Percentiles rank a stretch among this genome's conserved stretches.
phyloP scores from a whole-genome alignment of 2,797 vertebrate species.

The Lithobates pipiens region DNA sequence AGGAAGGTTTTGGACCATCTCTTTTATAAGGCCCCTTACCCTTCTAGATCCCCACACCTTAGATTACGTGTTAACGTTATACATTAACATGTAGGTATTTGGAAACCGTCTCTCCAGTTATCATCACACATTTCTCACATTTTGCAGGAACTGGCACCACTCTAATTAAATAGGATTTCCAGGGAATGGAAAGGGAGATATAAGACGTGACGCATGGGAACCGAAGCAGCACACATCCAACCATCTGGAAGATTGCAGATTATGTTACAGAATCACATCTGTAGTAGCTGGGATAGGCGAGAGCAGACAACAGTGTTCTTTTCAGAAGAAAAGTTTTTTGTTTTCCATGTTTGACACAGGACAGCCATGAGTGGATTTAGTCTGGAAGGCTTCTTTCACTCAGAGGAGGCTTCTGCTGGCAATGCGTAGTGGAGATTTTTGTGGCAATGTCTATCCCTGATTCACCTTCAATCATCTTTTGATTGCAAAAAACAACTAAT shows the following conservation, averaged over 20 bases:
- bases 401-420: too few relatives aligned
- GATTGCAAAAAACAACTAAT: too few relatives aligned
- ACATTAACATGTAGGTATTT: background rate
- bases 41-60: background rate
- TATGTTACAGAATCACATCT: slow-evolving; percentile 29
- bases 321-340: background rate
- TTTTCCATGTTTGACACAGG: background rate
- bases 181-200: slow-evolving; percentile 1
- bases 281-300: background rate
- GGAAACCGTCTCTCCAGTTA: background rate
- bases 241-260: slow-evolving; percentile 12
- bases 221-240: background rate
- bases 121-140: background rate
- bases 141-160: background rate
- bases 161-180: slow-evolving; percentile 13
- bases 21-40: too few relatives aligned
- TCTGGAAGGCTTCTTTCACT: too few relatives aligned
- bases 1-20: background rate
- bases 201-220: background rate
- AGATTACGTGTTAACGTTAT: background rate
- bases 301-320: background rate
- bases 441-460: too few relatives aligned
- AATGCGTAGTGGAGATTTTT: too few relatives aligned
- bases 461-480: too few relatives aligned
- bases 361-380: background rate